Percentiles rank a stretch among this genome's conserved stretches.
These are phyloP conservation scores for Sitodiplosis mosellana DNA, from an alignment of 1,140 invertebrate genomes.

Conservation along the genomic window DNA sequence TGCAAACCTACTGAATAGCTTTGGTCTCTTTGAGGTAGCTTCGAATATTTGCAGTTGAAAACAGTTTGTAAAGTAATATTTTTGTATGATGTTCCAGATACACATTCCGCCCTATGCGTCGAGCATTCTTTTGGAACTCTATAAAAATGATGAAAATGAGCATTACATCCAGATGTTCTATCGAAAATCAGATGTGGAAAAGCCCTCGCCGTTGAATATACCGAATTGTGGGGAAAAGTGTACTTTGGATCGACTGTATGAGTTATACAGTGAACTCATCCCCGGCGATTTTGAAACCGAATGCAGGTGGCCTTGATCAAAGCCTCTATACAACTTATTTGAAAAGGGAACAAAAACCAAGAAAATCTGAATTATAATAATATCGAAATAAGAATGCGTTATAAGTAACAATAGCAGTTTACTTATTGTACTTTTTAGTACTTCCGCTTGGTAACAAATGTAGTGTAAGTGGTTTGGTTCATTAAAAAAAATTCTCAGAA, in stretches of 20 bases:
- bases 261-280: conserved; percentile 30
- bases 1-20: conserved; percentile 49
- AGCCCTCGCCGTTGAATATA: conserved; percentile 30
- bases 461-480: no score
- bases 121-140: conserved; percentile 51
- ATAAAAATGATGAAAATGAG: conserved; percentile 17
- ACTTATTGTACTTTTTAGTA: no score
- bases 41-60: background rate
- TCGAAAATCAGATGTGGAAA: conserved; percentile 35
- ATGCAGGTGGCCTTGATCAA: conserved; percentile 16
- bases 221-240: conserved; percentile 38
- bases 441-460: no score
- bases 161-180: conserved; percentile 34
- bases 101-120: conserved; percentile 55
- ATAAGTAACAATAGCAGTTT: no score
- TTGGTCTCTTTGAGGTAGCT: conserved; percentile 47
- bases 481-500: no score
- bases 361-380: no score
- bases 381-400: no score
- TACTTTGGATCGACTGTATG: conserved; percentile 32
- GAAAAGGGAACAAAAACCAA: no score
- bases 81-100: conserved; percentile 4
- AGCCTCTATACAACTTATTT: no score
- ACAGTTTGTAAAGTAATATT: background rate
- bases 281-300: conserved; percentile 36